Evolutionary conservation across 2,888 invertebrate species (phyloP).

Genomic region (Patella caerulea): DNA sequence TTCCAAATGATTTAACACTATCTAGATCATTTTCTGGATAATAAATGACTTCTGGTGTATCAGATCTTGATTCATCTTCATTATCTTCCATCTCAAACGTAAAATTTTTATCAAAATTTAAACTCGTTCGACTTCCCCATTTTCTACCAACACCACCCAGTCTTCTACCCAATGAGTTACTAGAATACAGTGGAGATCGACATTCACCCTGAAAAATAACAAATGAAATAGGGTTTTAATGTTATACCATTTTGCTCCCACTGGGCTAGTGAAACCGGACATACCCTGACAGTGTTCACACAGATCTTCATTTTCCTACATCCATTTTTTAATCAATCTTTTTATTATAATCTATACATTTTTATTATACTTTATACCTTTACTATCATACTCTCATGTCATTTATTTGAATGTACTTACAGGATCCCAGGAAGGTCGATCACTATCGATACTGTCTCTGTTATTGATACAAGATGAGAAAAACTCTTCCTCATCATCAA

Average conservation of each 20-base stretch:
- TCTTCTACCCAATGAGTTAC: background rate
- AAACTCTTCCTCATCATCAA: conserved; percentile 60
- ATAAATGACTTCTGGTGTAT: conserved; percentile 57
- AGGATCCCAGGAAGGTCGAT: conserved; percentile 32
- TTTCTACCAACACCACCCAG: conserved; percentile 17
- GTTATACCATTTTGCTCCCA: too few relatives aligned
- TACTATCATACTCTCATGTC: too few relatives aligned
- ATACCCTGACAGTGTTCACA: too few relatives aligned
- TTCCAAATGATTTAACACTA: conserved; percentile 47
- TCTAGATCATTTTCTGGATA: conserved; percentile 57
- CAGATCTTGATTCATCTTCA: conserved; percentile 47
- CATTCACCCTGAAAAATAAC: background rate
- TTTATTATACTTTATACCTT: too few relatives aligned
- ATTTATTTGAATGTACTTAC: conserved; percentile 23
- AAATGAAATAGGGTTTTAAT: too few relatives aligned
- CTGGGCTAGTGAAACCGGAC: too few relatives aligned
- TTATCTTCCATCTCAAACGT: conserved; percentile 38
- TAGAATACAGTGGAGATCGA: conserved; percentile 14
- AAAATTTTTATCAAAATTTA: conserved; percentile 22
- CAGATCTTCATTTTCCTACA: too few relatives aligned
- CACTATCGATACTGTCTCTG: conserved; percentile 18
- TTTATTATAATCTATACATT: too few relatives aligned
- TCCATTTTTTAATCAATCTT: too few relatives aligned
- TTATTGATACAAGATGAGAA: conserved; percentile 33
- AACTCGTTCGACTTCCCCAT: conserved; percentile 26